phyloP scores from a whole-genome alignment of 2,888 invertebrate species.

The Tinea pellionella region DNA sequence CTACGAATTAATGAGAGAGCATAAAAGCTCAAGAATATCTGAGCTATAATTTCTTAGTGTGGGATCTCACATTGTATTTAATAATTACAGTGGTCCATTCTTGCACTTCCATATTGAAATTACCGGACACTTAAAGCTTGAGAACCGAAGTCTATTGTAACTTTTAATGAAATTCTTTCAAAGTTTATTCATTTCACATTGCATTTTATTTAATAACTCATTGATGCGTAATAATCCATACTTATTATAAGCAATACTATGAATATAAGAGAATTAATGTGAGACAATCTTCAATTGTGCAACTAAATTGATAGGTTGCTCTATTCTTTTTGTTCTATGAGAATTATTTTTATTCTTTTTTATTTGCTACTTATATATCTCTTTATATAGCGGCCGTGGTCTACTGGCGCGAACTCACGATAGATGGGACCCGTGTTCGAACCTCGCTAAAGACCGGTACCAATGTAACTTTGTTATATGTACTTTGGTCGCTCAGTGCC shows the following conservation, averaged over 20 bases:
- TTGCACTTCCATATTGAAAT: constrained; percentile 22
- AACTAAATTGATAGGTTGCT: neutral
- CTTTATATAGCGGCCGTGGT: too few relatives aligned
- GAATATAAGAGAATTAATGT: neutral
- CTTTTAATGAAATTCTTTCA: constrained; percentile 32
- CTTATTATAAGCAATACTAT: constrained; percentile 3
- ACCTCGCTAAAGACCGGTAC: too few relatives aligned
- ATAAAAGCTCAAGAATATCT: constrained; percentile 27
- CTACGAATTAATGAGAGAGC: neutral
- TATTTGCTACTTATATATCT: neutral
- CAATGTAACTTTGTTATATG: too few relatives aligned
- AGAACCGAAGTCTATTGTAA: constrained; percentile 29
- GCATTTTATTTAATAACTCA: neutral
- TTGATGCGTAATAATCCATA: constrained; percentile 13
- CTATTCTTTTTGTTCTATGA: neutral
- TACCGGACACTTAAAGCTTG: constrained; percentile 26
- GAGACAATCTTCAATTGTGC: neutral
- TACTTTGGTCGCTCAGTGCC: too few relatives aligned
- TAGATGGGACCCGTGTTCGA: too few relatives aligned
- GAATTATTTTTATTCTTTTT: neutral
- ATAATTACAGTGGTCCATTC: constrained; percentile 34
- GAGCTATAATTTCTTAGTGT: constrained; percentile 39
- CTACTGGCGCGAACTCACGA: too few relatives aligned
- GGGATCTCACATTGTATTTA: constrained; percentile 25
- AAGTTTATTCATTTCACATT: constrained; percentile 18